These are phyloP conservation scores for Chrysemys picta DNA, from an alignment of 2,113 vertebrate species.

Conservation along the genomic window DNA sequence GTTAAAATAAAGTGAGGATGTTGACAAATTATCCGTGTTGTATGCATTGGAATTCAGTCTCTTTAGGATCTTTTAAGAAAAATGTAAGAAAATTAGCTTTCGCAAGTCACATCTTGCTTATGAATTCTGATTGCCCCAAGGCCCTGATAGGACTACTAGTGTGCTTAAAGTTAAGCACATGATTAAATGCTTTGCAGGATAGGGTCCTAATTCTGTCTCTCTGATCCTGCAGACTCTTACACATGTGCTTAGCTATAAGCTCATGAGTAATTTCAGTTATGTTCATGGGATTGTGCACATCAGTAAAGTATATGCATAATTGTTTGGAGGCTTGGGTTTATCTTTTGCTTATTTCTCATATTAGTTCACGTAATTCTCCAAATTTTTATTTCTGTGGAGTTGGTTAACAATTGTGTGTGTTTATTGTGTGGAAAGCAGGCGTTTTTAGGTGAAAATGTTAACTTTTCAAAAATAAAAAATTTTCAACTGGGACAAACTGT, in stretches of 20 bases:
- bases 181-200: neutral
- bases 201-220: rapidly evolving
- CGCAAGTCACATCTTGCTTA: neutral
- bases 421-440: neutral
- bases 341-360: neutral
- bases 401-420: neutral
- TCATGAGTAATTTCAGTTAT: neutral
- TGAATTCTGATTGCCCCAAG: rapidly evolving
- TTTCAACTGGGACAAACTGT: neutral
- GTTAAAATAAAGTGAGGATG: neutral
- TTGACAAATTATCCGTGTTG: neutral
- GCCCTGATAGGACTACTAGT: neutral
- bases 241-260: neutral
- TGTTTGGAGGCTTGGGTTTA: neutral
- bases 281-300: neutral
- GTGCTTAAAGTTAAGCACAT: rapidly evolving
- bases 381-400: neutral
- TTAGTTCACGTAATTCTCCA: neutral
- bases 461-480: neutral
- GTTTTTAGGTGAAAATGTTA: neutral
- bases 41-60: neutral
- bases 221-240: rapidly evolving
- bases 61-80: neutral
- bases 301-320: rapidly evolving
- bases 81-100: neutral